Evolutionary conservation across 2,888 invertebrate genomes (phyloP).

Genomic region (Acrobasis suavella): DNA sequence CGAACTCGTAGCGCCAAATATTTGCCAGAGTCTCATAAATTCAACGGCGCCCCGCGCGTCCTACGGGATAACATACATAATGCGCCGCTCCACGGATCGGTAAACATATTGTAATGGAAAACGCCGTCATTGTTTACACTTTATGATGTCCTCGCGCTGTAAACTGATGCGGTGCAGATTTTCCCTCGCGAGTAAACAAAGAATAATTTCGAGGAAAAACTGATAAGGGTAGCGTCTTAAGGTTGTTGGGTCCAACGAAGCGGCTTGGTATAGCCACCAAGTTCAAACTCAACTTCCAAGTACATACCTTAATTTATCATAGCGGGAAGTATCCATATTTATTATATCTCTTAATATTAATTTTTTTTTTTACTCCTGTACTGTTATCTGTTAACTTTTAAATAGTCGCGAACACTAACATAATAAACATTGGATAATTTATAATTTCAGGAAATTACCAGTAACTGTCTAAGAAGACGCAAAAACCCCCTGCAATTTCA

Average conservation of each 20-base stretch:
- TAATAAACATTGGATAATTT: no score
- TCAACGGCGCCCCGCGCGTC: conserved; percentile 70
- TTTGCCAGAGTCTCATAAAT: conserved; percentile 80
- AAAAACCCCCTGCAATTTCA: no score
- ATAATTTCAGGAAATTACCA: no score
- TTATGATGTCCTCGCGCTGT: conserved; percentile 78
- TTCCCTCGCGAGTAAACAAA: conserved; percentile 47
- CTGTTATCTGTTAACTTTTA: no score
- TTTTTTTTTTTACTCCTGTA: no score
- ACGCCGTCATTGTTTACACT: conserved; percentile 80
- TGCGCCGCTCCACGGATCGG: conserved; percentile 79
- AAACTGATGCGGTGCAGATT: conserved; percentile 67
- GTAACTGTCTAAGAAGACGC: no score
- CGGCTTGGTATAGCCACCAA: conserved; percentile 8
- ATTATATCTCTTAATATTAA: no score
- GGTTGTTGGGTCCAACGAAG: background rate
- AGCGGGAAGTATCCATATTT: no score
- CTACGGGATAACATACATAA: conserved; percentile 81
- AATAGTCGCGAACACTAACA: no score
- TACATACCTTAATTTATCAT: no score
- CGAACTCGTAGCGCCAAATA: conserved; percentile 78
- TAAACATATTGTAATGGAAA: conserved; percentile 83
- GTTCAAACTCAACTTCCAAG: no score
- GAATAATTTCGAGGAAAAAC: conserved; percentile 42
- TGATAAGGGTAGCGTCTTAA: conserved; percentile 25